These are phyloP conservation scores for Cyrtonyx montezumae DNA, from an alignment of 2,113 vertebrate species.

Conservation along the genomic window DNA sequence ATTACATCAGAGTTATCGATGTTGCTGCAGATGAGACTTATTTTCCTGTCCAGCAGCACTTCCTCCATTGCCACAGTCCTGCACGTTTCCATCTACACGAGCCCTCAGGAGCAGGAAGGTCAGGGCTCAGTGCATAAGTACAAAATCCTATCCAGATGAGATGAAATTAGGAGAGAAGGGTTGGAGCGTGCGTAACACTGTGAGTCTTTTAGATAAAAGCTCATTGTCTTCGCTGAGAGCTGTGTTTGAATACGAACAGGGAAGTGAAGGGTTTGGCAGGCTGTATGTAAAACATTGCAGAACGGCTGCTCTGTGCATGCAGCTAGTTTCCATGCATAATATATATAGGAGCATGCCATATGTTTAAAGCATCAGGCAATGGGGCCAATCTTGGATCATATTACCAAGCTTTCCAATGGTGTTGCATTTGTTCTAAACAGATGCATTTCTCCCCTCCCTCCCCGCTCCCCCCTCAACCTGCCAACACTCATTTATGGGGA, in stretches of 20 bases:
- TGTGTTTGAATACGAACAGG: neutral
- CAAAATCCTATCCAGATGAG: neutral
- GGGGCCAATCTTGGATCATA: neutral
- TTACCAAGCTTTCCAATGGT: constrained; percentile 19
- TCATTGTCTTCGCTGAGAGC: constrained; percentile 14
- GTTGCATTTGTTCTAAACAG: constrained; percentile 56
- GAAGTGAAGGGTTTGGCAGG: constrained; percentile 41
- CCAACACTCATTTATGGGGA: constrained; percentile 34
- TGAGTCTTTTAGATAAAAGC: neutral
- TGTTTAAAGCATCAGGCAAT: constrained; percentile 55
- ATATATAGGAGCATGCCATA: constrained; percentile 58
- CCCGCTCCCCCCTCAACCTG: neutral
- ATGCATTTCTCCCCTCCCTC: neutral
- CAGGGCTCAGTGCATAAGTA: neutral
- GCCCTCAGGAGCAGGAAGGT: neutral
- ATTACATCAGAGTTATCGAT: neutral
- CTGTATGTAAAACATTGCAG: neutral
- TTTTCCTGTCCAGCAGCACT: neutral
- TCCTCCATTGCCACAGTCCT: neutral
- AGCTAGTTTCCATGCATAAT: constrained; percentile 52
- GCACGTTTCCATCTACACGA: neutral
- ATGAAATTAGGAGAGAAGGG: neutral
- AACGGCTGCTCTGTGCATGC: constrained; percentile 40
- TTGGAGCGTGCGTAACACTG: neutral
- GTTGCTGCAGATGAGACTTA: rapidly evolving